phyloP scores from a whole-genome alignment of 2,797 vertebrate species.

The Serranus cabrilla region DNA sequence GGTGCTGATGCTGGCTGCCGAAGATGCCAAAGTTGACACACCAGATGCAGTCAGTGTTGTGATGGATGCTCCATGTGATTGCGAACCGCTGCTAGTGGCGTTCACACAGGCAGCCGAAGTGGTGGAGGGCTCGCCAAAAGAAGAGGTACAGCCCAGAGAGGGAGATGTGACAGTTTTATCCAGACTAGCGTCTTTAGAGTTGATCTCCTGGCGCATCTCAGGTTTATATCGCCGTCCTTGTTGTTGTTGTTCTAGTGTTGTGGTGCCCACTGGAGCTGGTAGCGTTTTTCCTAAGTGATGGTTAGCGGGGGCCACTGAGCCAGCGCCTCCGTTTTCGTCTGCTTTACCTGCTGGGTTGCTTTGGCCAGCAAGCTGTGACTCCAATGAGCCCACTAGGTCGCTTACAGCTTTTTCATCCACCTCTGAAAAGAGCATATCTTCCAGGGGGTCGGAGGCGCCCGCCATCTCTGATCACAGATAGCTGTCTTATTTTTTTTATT shows the following conservation, averaged over 20 bases:
- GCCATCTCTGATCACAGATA: slow-evolving; percentile 87
- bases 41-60: slow-evolving; percentile 82
- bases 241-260: slow-evolving; percentile 85
- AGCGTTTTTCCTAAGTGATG: slow-evolving; percentile 86
- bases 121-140: slow-evolving; percentile 63
- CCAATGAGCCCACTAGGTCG: slow-evolving; percentile 90
- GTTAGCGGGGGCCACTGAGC: slow-evolving; percentile 81
- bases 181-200: slow-evolving; percentile 80
- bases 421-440: slow-evolving; percentile 92
- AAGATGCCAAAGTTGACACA: slow-evolving; percentile 82
- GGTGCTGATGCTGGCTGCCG: slow-evolving; percentile 79
- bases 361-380: slow-evolving; percentile 89
- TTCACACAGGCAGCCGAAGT: slow-evolving; percentile 74
- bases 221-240: slow-evolving; percentile 82
- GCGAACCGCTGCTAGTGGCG: slow-evolving; percentile 81
- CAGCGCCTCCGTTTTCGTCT: slow-evolving; percentile 81
- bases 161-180: slow-evolving; percentile 76
- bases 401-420: slow-evolving; percentile 93
- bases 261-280: slow-evolving; percentile 84
- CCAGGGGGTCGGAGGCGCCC: slow-evolving; percentile 88
- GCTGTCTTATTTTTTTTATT: slow-evolving; percentile 66
- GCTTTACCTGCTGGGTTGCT: slow-evolving; percentile 77
- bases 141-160: slow-evolving; percentile 47
- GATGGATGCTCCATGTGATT: slow-evolving; percentile 87
- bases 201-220: slow-evolving; percentile 79